These are phyloP conservation scores for Lampris incognitus DNA, from an alignment of 2,113 vertebrate genomes.

Conservation along the genomic window DNA sequence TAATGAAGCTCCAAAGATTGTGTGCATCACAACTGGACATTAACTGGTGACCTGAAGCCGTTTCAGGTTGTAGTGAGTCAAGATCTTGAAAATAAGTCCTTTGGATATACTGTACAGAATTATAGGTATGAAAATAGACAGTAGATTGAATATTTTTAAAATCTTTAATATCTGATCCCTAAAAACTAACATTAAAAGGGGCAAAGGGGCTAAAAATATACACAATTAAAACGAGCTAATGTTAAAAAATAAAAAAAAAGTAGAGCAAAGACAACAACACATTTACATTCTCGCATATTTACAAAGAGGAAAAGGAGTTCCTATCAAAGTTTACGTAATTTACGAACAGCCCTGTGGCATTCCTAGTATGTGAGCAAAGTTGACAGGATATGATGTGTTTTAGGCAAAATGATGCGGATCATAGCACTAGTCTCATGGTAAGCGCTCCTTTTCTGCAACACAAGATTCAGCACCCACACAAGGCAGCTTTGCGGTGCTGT, in stretches of 20 bases:
- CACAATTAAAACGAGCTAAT: not conserved
- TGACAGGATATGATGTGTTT: not conserved
- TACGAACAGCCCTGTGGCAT: constrained; percentile 38
- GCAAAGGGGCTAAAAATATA: not conserved
- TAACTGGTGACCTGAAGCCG: not conserved
- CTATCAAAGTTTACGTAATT: constrained; percentile 64
- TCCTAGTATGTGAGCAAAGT: constrained; percentile 27
- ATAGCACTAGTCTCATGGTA: not conserved
- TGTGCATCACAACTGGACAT: constrained; percentile 2
- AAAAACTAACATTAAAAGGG: constrained; percentile 36
- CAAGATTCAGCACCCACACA: constrained; percentile 78
- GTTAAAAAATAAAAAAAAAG: not conserved
- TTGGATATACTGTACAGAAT: constrained; percentile 60
- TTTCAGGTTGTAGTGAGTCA: constrained; percentile 28
- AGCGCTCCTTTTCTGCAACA: not conserved
- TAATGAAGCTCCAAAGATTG: constrained; percentile 33
- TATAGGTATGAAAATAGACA: constrained; percentile 71
- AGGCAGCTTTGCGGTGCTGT: constrained; percentile 71
- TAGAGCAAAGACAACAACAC: constrained; percentile 34
- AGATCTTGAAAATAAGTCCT: constrained; percentile 57
- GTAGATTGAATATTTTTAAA: constrained; percentile 40
- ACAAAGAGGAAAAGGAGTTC: constrained; percentile 57
- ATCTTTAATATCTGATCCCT: constrained; percentile 6
- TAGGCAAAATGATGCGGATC: constrained; percentile 10
- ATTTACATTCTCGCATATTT: constrained; percentile 64